These are phyloP conservation scores for Trichonephila clavipes DNA, from an alignment of 1,140 invertebrate species.

Conservation along the genomic window DNA sequence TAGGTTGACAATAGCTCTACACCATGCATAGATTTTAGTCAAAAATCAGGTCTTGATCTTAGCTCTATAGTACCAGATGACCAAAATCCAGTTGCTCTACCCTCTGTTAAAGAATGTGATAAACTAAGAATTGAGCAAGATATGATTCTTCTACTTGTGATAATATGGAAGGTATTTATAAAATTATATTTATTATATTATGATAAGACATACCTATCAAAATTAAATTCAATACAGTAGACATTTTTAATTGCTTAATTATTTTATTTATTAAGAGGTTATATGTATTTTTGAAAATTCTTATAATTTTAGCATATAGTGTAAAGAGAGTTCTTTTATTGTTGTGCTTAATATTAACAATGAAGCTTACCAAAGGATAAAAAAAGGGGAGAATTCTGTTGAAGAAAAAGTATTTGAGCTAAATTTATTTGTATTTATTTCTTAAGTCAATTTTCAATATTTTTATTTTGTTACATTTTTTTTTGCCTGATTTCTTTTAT, in stretches of 20 bases:
- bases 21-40: slow-evolving; percentile 74
- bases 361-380: too few species aligned
- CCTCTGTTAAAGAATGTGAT: slow-evolving; percentile 65
- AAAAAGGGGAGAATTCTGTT: too few species aligned
- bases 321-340: too few species aligned
- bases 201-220: background rate
- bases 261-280: too few species aligned
- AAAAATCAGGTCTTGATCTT: slow-evolving; percentile 60
- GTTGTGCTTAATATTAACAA: too few species aligned
- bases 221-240: background rate
- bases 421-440: too few species aligned
- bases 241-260: background rate
- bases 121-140: slow-evolving; percentile 61
- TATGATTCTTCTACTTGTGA: slow-evolving; percentile 59
- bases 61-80: slow-evolving; percentile 28
- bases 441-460: too few species aligned
- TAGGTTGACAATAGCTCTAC: slow-evolving; percentile 74
- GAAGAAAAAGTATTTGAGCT: too few species aligned
- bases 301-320: too few species aligned
- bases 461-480: too few species aligned
- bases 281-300: too few species aligned
- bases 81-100: background rate
- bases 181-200: background rate
- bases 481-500: too few species aligned
- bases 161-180: slow-evolving; percentile 70